Percentiles rank a stretch among this genome's conserved stretches.
These are phyloP conservation scores for Coboldia fuscipes DNA, from an alignment of 1,140 invertebrate species.

Conservation along the genomic window DNA sequence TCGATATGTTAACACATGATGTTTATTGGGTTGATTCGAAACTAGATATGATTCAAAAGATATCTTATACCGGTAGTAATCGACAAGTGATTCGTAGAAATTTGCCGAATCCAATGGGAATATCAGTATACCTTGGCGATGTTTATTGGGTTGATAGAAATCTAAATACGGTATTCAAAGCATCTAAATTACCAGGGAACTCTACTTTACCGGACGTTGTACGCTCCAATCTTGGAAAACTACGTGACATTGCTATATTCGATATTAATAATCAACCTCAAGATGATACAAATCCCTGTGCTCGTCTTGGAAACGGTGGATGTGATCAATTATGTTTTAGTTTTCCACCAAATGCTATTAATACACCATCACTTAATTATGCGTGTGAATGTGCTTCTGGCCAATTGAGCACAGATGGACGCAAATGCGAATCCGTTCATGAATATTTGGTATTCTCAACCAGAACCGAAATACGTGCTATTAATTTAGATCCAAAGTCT, in stretches of 20 bases:
- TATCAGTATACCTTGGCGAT: slow-evolving; percentile 60
- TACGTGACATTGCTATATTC: slow-evolving; percentile 79
- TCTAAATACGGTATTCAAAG: slow-evolving; percentile 67
- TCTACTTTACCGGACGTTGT: slow-evolving; percentile 40
- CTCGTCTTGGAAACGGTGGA: slow-evolving; percentile 46
- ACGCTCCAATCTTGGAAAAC: slow-evolving; percentile 58
- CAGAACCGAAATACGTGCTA: slow-evolving; percentile 69
- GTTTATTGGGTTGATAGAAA: slow-evolving; percentile 96
- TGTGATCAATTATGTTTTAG: slow-evolving; percentile 95
- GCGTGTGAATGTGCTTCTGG: slow-evolving; percentile 85
- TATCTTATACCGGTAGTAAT: slow-evolving; percentile 57
- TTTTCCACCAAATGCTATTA: slow-evolving; percentile 35
- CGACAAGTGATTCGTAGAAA: slow-evolving; percentile 67
- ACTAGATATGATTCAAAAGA: slow-evolving; percentile 78
- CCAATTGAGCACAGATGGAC: slow-evolving; percentile 31
- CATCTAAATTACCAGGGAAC: slow-evolving; percentile 55
- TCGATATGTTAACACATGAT: slow-evolving; percentile 86
- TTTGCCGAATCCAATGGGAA: slow-evolving; percentile 86
- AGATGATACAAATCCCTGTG: slow-evolving; percentile 60
- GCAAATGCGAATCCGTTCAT: slow-evolving; percentile 57
- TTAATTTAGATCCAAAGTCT: slow-evolving; percentile 60
- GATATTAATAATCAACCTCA: slow-evolving; percentile 68
- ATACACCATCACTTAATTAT: slow-evolving; percentile 26
- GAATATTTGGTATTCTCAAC: slow-evolving; percentile 86
- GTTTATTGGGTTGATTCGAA: slow-evolving; percentile 95